Base-by-base conservation (phyloP, 2,888 invertebrate genomes). In the Bombylius discolor region DNA sequence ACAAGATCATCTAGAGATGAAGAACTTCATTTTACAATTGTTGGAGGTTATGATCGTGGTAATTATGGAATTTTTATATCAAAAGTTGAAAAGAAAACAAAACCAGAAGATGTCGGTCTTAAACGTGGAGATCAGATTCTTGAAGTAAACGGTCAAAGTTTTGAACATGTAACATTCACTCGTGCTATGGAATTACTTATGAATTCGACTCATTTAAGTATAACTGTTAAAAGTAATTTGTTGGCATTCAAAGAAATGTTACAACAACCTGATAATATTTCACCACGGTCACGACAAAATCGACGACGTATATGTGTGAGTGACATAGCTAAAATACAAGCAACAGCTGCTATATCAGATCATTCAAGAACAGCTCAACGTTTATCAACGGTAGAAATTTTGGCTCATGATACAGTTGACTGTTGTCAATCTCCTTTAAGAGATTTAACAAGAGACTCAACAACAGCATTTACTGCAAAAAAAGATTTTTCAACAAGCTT, bases 71-170 rank as follows among this genome's bases (percentile, higher is more conserved):
- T 98, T 64, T 99, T 95, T 76, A 89, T 99, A 63, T 85, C 91
- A 34, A 91, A 93, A 74, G 95, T 97, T 33, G 95, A 96, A 69
- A 87, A 87, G 65, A 85, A 86, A 61, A 92, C 95, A 4, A 94
- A 94, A 75, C 93, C 97, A 8, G 93, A 95, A 73, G 93, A 95
- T 71, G 90, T 94, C 33, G 98, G 98, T 1, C 77, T 99, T 52
- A 96, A 97, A 73, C 81, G 96, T 54, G 98, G 97, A 47, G 98
- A 99, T 78, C 97, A 99, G 79, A 91, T 99, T 60, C 78, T 98
- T 63, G 96, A 97, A 77, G 96, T 99, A 1, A 99, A 99, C 74
- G 95, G 96, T 36, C 93, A 96, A 71, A 94, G 90, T 67, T 95
- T 98, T 72, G 89, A 91, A 68, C 92, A 93, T 75, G 91, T 98